These are phyloP conservation scores for Nasonia oneida DNA, from an alignment of 2,888 invertebrate genomes.

Conservation along the genomic window DNA sequence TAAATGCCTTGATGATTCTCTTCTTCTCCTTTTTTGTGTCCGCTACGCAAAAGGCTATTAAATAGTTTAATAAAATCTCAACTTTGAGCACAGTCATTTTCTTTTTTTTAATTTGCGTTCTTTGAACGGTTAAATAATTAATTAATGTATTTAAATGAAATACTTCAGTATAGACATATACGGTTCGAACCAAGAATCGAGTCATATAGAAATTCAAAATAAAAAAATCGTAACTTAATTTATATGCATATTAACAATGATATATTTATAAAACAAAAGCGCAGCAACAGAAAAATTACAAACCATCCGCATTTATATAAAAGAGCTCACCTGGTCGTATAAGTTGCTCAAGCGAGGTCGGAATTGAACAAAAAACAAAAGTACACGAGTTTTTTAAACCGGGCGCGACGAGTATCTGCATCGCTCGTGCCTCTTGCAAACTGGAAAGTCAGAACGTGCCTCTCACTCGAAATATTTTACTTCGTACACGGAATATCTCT, in stretches of 20 bases:
- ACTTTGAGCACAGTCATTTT: neutral
- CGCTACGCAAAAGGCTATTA: neutral
- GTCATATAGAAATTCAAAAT: too few relatives aligned
- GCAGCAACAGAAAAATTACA: too few relatives aligned
- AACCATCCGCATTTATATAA: neutral
- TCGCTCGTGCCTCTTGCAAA: neutral
- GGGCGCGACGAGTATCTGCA: neutral
- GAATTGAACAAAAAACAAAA: neutral
- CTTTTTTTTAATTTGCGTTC: neutral
- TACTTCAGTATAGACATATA: too few relatives aligned
- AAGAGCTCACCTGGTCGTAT: neutral
- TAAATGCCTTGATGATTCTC: slow-evolving; percentile 21
- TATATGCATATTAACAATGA: too few relatives aligned
- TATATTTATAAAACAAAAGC: neutral
- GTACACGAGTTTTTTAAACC: neutral
- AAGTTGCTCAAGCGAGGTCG: neutral
- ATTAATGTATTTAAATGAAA: too few relatives aligned
- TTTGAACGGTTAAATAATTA: neutral
- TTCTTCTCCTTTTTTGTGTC: neutral
- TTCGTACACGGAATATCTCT: neutral
- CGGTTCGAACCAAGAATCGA: too few relatives aligned
- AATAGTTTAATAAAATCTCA: neutral
- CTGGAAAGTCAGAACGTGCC: neutral
- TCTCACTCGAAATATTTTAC: neutral
- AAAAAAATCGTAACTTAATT: too few relatives aligned